Evolutionary conservation across 2,113 vertebrate genomes (phyloP).

Genomic region (Dromaius novaehollandiae): DNA sequence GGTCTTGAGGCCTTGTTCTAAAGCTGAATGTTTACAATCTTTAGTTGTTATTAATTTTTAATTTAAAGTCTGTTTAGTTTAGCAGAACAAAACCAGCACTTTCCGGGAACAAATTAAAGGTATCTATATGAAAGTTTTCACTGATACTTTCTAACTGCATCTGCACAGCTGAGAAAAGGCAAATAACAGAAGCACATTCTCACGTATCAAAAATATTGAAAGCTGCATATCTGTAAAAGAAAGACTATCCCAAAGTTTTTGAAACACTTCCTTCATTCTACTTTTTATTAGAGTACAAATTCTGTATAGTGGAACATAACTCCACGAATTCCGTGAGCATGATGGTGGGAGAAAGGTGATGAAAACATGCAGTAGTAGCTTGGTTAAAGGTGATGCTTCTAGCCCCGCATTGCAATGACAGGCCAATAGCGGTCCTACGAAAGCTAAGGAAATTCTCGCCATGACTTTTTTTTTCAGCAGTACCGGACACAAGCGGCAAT

Average conservation of each 20-base stretch:
- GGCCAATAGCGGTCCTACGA: neutral
- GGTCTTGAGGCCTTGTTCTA: neutral
- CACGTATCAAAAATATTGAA: neutral
- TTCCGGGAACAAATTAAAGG: conserved; percentile 1
- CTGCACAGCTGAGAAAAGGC: neutral
- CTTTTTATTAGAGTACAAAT: neutral
- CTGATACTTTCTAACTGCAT: neutral
- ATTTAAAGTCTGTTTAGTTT: neutral
- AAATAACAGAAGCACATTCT: neutral
- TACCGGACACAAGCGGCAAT: neutral
- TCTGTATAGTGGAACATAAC: neutral
- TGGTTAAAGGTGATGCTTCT: neutral
- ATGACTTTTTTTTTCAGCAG: neutral
- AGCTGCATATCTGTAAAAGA: neutral
- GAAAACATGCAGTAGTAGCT: neutral
- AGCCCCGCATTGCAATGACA: neutral
- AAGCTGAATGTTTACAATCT: neutral
- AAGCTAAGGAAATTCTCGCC: neutral
- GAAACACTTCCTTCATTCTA: neutral
- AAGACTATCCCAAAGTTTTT: neutral
- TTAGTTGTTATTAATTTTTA: conserved; percentile 9
- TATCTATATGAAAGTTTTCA: neutral
- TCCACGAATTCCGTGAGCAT: neutral
- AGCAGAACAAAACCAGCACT: neutral
- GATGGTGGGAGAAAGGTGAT: neutral